Conservation (phyloP, 2,797 vertebrate species). For the Enteromius argenteus region DNA sequence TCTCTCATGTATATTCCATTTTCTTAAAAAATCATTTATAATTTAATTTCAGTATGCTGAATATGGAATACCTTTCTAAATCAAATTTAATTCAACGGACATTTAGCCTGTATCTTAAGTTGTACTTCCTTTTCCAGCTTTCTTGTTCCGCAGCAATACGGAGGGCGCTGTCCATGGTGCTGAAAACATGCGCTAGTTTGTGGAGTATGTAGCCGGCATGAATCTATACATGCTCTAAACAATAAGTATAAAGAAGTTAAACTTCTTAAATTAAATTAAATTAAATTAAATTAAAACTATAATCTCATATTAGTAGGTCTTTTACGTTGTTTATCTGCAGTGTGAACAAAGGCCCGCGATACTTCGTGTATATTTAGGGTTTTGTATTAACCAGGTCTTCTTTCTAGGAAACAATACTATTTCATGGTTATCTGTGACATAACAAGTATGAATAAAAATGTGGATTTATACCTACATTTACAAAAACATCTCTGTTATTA, state of each 20-base stretch:
- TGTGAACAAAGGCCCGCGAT: neutral
- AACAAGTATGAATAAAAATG: no score
- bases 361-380: neutral
- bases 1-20: neutral
- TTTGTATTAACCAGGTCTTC: neutral
- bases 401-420: no score
- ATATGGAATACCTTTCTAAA: neutral
- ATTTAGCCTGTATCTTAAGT: neutral
- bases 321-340: neutral
- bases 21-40: neutral
- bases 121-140: neutral
- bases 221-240: neutral
- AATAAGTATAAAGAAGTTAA: no score
- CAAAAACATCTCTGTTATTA: neutral
- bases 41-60: neutral
- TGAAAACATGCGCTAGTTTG: neutral
- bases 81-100: neutral
- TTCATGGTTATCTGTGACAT: neutral
- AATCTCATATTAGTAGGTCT: no score
- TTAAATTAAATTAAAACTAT: neutral
- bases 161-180: slow-evolving; percentile 27
- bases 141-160: neutral
- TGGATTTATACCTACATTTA: neutral
- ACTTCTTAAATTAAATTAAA: no score
- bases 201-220: neutral